Base-by-base conservation (phyloP, 2,113 vertebrate genomes). In the Nannobrachium achirus region DNA sequence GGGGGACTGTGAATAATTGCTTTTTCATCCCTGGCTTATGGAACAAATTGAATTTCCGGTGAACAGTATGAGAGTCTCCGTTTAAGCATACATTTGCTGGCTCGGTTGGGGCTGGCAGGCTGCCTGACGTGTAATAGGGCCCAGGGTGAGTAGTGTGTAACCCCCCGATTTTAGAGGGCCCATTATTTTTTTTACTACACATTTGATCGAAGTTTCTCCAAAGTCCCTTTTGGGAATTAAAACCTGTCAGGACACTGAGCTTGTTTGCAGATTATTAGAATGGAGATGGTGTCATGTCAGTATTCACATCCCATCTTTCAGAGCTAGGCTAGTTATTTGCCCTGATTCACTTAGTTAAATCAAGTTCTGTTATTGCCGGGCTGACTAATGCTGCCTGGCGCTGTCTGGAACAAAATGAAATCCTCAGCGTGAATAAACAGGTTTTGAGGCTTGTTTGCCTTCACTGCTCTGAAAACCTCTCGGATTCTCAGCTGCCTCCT, bases 21-120 rank as follows among this genome's bases (percentile, higher is more conserved):
- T 89, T 90, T 91, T 91, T 92, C 84, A 90, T 91, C 88, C 84
- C 77, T 10, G 66, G 83, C 85, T 91, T 91, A 91, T 66, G 81
- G 89, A 91, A 89, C 90, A 91, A 91, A 92, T 92, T 91, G 88
- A 91, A 91, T 93, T 88, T 90, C 90, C 81, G 74, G 79, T 82
- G 80, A 80, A 67, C 82, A 60, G 73, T 81, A 86, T 83, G 85
- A 90, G 81, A 87, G 86, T 89, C 80, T 52, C 78, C 72, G 55
- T 89, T 91, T 89, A 88, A 87, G 85, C 89, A 80, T 85, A 88
- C 84, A 86, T 91, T 82, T 86, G 67, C 75, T 82, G 82, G 75
- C 81, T 80, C 72, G 72, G 77, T 72, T 60, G 63, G 40, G 70
- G 63, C 76, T 88, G 88, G 86, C 85, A 63, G 7, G 33, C 46